Evolutionary conservation across 2,797 vertebrate species (phyloP), one percentile per base, ranked within the genome.

Genomic region (Anisognathus igniventris): DNA sequence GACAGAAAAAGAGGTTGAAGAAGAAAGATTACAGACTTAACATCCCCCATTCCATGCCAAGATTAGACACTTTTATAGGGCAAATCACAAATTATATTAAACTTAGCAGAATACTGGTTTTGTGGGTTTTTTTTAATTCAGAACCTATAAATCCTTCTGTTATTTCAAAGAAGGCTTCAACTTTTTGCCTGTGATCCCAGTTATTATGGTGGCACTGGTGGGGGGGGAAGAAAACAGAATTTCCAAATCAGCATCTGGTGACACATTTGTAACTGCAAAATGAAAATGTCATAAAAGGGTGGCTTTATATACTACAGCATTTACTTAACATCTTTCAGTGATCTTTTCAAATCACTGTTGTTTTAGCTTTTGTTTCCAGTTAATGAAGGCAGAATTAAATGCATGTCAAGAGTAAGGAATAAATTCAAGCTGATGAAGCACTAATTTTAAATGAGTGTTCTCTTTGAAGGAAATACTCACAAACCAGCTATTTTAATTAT

Each of bases 401-500:
- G 39, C 16, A 87, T 74, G 53, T 68, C 86, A 92, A 66, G 71
- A 77, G 28, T 17, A 30, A 73, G 68, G 18, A 93, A 91, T 12
- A 77, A 80, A 90, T 56, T 78, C 51, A 81, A 81, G 67, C 21
- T 53, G 65, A 61, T 48, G 68, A 92, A 82, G 83, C 22, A 53
- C 62, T 61, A 31, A 64, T 61, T 80, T 92, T 56, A 86, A 83
- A 88, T 39, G 24, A 79, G 44, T 37, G 39, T 14, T 79, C 25
- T 53, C 53, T 71, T 84, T 53, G 62, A 89, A 93, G 64, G 35
- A 79, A 91, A 92, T 50, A 75, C 65, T 86, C 56, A 44, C 72
- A 82, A 94, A 76, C 16, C 33, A 78, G 42, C n/a, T 72, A 70
- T 54, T 91, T 93, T 86, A 90, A 90, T 91, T 86, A 83, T 13